Evolutionary conservation across 2,888 invertebrate species (phyloP).

Genomic region (Eupithecia tripunctaria): DNA sequence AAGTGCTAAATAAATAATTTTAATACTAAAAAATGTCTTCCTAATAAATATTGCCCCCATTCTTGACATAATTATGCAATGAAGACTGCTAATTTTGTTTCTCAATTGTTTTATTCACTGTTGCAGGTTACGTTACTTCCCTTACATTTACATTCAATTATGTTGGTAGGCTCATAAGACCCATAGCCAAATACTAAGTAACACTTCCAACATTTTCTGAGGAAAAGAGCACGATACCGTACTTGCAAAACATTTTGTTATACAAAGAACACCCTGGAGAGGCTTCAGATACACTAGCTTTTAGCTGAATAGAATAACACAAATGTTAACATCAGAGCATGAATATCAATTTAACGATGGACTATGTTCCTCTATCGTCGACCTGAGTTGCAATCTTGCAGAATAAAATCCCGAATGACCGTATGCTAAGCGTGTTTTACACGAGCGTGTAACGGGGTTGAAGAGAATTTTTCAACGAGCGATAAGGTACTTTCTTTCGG

Average conservation of each 20-base stretch:
- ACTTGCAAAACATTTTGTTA: constrained; percentile 8
- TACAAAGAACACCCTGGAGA: constrained; percentile 52
- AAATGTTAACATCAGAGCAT: constrained; percentile 61
- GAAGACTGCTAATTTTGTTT: background rate
- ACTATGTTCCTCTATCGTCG: constrained; percentile 44
- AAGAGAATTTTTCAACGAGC: constrained; percentile 4
- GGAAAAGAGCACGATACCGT: background rate
- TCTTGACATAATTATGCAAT: too few species aligned
- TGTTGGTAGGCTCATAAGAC: background rate
- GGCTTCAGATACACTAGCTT: constrained; percentile 52
- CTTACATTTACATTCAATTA: background rate
- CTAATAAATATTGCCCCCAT: too few species aligned
- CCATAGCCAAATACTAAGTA: background rate
- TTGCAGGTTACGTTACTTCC: background rate
- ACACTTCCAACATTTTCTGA: background rate
- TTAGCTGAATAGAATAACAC: constrained; percentile 63
- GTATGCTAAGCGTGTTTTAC: constrained; percentile 13
- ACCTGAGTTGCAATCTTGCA: constrained; percentile 54
- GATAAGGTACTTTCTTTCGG: background rate
- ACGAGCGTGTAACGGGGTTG: constrained; percentile 10
- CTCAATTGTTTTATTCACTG: background rate
- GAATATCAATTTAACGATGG: constrained; percentile 66
- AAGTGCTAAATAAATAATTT: too few species aligned
- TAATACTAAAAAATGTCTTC: too few species aligned
- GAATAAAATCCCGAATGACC: constrained; percentile 35